Evolutionary conservation across 2,113 vertebrate genomes (phyloP), one percentile per base, ranked within the genome.

Genomic region (Oryzias curvinotus): DNA sequence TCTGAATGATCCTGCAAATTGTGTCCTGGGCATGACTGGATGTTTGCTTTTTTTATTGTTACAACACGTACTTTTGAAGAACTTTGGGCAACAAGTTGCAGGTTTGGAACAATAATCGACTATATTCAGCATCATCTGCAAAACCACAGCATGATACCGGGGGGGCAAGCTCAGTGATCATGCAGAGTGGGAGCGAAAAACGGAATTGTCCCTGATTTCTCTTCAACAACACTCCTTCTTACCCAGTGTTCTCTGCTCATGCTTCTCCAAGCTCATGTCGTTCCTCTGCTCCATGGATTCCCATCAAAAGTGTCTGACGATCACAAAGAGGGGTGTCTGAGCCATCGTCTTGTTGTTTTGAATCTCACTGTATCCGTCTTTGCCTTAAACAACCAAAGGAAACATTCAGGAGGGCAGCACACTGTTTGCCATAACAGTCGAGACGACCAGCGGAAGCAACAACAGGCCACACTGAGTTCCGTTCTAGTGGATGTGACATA

Each of bases 321-420:
- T 14, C 17, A 44, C 16, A 7, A 42, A 23, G 44, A 44, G 3
- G 4, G 57, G 55, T 30, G 42, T 74, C 70, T 63, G 52, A 45
- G 66, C 64, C 67, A 36, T 56, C 73, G 59, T 50, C 47, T 43
- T 62, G 42, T 77, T 48, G 65, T 56, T 71, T 51, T 60, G 61
- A 42, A 8, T 16, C 76, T 62, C 47, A 21, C 21, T 56, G 55
- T 61, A 63, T 73, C 58, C 73, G 65, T 84, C 76, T 87, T 83
- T 84, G 84, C 85, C 85, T 87, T 86, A 89, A 87, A 76, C 41
- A 12, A 79, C 71, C 78, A 74, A 80, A 73, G 77, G 74, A 85
- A 78, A 67, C 75, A 75, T 25, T 17, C 6, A 46, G 78, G 69
- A 55, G 17, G 36, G 44, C 16, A 5, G 56, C 23, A 21, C 36